Base-by-base conservation (phyloP, 2,113 vertebrate genomes). In the Bubo blakistoni region DNA sequence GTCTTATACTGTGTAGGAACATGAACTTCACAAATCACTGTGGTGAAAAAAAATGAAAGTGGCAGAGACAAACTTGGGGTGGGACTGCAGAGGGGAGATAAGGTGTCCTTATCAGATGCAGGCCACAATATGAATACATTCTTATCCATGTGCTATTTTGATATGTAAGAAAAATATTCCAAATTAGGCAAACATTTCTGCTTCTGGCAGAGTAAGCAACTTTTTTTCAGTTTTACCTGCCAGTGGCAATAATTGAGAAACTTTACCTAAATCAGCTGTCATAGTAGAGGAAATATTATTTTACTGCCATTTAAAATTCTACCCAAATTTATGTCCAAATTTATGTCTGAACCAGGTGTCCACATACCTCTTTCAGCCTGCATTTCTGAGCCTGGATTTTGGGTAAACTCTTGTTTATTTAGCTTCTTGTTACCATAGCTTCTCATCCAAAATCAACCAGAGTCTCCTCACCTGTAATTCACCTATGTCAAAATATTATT, bases 1-100 rank as follows among this genome's bases (percentile, higher is more conserved):
- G 12, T 52, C 52, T 86, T 55, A 18, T 0, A 20, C 20, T 58
- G 22, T 38, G 22, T 78, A 66, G 69, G 65, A 94, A 63, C 10
- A 12, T 0, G 0, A 46, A 32, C 59, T 67, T 74, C 1, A 0
- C 55, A 32, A 67, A 74, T 84, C 34, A 38, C 11, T 18, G 16
- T 38, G 32, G 44, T n/a, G 24, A 38, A 59, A 32, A 65, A 77
- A 54, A 42, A n/a, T 9, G 1, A 76, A 72, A 36, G 57, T 77
- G 36, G 16, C 25, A 80, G n/a, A 82, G 52, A 22, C 29, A 61
- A 69, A 52, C 49, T 67, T 1, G 0, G 55, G 3, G 36, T 54
- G 25, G 27, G 13, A 55, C 47, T 87, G 47, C 25, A 73, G 38
- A 54, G 27, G 30, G 16, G 6, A 1, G 0, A 8, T 58, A 66